Base-by-base conservation (phyloP, 2,888 invertebrate genomes). In the Phortica magna region DNA sequence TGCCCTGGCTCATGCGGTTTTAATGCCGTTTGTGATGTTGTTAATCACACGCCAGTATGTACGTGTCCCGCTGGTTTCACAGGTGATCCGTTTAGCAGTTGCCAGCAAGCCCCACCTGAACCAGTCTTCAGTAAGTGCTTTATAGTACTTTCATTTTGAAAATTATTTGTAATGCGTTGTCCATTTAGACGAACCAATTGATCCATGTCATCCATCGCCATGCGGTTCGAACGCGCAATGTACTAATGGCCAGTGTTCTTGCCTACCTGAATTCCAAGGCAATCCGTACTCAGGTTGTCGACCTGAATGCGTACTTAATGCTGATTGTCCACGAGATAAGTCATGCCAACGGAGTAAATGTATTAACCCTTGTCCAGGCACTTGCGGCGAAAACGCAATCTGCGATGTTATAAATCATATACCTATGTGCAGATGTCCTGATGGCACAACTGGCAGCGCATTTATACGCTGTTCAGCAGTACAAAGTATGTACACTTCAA, bases 271-370 rank as follows among this genome's bases (percentile, higher is more conserved):
- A 85, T 96, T 95, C 87, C 94, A 94, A 80, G 97, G 96, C 43
- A 95, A 96, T 92, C 96, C 96, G 0, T 95, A 95, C 83, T 90
- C 94, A 65, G 95, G 95, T 67, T 96, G 96, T 89, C 93, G 96
- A 80, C 96, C 96, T 9, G 96, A 96, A 92, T 96, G 96, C 91
- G 94, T 95, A 9, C 91, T 95, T 7, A 96, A 95, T 89, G 92
- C 93, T 5, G 96, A 96, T 85, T 96, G 96, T 91, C 92, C 94
- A 59, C 93, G 93, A 85, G 93, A 94, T 87, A 94, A 93, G 89
- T 95, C 95, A 77, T 96, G 96, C 85, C 91, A 94, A 3, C 93
- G 93, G 83, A 95, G 95, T 89, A 95, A 96, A 92, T 96, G 96
- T 89, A 87, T 92, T 61, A 94, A 96, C 89, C 96, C 96, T 73